These are phyloP conservation scores for Bradypodion ventrale DNA, from an alignment of 2,797 vertebrate genomes.

Conservation along the genomic window DNA sequence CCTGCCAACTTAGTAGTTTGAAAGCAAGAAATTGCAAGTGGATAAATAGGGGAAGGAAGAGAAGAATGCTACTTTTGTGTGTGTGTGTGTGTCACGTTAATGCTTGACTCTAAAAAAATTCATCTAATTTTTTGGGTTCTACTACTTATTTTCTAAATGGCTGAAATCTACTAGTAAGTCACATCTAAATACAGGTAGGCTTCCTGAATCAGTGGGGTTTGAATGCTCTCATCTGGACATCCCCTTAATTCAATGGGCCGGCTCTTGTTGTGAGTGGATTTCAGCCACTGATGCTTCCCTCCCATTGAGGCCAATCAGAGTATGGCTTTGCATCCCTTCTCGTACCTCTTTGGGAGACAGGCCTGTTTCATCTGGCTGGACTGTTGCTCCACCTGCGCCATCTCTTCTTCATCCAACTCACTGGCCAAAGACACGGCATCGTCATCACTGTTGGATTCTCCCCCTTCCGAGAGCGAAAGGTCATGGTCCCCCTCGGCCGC, in stretches of 20 bases:
- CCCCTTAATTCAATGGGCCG: too few relatives aligned
- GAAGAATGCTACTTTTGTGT: too few relatives aligned
- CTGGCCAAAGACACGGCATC: slow-evolving; percentile 86
- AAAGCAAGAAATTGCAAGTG: neutral
- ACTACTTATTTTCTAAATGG: neutral
- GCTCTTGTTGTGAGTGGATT: too few relatives aligned
- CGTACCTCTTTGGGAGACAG: slow-evolving; percentile 2
- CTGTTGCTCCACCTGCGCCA: slow-evolving; percentile 80
- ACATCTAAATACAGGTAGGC: neutral
- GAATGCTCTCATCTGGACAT: neutral
- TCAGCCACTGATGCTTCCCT: neutral
- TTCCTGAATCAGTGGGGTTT: neutral
- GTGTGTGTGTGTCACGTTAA: too few relatives aligned
- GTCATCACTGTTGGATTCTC: slow-evolving; percentile 55
- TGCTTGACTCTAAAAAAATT: neutral
- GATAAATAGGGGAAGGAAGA: neutral
- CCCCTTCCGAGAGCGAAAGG: slow-evolving; percentile 79
- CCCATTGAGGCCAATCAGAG: neutral
- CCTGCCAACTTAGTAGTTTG: too few relatives aligned
- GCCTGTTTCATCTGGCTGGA: slow-evolving; percentile 57
- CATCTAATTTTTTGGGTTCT: neutral
- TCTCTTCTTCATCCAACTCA: slow-evolving; percentile 87
- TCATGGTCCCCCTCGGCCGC: slow-evolving; percentile 75
- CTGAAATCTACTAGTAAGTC: neutral
- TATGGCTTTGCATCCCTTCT: slow-evolving; percentile 28